phyloP scores from a whole-genome alignment of 2,888 invertebrate genomes.

The Escarpia spicata region DNA sequence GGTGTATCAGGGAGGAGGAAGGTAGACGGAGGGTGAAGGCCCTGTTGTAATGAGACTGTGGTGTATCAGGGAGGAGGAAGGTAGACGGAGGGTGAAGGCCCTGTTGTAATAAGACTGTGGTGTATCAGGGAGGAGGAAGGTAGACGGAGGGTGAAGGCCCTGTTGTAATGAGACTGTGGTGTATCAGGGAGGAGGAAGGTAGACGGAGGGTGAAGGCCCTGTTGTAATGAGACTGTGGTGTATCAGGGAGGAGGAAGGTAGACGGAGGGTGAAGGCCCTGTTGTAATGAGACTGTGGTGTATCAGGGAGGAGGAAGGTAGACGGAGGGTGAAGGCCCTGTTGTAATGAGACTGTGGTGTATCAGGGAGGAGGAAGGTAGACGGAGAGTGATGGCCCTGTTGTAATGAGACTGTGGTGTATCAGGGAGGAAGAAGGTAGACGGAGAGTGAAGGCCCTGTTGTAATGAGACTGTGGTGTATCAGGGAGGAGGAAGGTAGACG shows the following conservation, averaged over 20 bases:
- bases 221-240: too few species aligned
- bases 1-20: not conserved
- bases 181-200: constrained; percentile 60
- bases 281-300: too few species aligned
- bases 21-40: not conserved
- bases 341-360: too few species aligned
- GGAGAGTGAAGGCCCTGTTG: too few species aligned
- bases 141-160: not conserved
- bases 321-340: too few species aligned
- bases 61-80: not conserved
- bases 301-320: not conserved
- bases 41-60: not conserved
- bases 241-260: too few species aligned
- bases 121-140: not conserved
- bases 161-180: constrained; percentile 13
- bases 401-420: too few species aligned
- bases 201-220: constrained; percentile 58
- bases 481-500: constrained; percentile 63
- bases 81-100: not conserved
- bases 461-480: constrained; percentile 19
- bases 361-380: too few species aligned
- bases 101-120: not conserved
- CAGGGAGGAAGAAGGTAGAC: not conserved
- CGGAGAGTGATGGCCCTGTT: too few species aligned
- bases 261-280: too few species aligned